A percentile compares a stretch with the other conserved stretches of the same genome.
phyloP scores from a whole-genome alignment of 2,888 invertebrate genomes.

The Protonemura montana region DNA sequence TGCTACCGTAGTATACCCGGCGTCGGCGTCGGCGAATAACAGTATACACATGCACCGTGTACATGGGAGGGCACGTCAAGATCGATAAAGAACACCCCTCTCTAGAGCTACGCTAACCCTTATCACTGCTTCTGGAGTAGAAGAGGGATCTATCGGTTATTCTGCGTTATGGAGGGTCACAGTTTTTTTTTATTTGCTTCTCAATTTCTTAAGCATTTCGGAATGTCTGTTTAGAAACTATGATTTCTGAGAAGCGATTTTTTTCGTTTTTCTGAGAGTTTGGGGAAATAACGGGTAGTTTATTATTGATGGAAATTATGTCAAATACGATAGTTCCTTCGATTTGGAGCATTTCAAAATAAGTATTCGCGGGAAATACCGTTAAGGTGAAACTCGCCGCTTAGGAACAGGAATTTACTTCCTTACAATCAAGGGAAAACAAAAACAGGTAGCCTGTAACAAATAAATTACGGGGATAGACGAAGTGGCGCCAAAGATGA shows the following conservation, averaged over 20 bases:
- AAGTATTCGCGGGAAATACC: too few species aligned
- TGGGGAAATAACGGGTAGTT: not conserved
- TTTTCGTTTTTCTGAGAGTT: not conserved
- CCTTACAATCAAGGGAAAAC: not conserved
- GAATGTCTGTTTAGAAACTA: not conserved
- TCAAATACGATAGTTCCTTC: not conserved
- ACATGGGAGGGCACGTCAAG: not conserved
- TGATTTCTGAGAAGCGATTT: not conserved
- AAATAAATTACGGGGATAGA: not conserved
- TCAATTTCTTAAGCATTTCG: not conserved
- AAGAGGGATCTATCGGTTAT: not conserved
- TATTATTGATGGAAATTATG: not conserved
- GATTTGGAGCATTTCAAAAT: too few species aligned
- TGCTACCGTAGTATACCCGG: not conserved
- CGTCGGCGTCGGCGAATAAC: not conserved
- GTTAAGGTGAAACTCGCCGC: too few species aligned
- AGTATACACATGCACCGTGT: not conserved
- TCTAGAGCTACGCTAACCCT: not conserved
- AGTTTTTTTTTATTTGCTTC: not conserved
- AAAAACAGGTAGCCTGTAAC: not conserved
- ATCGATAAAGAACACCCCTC: conserved; percentile 23
- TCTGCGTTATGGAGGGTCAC: not conserved
- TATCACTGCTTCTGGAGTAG: not conserved
- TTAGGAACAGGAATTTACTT: too few species aligned
- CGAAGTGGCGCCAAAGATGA: not conserved